Conservation (phyloP, 2,797 vertebrate genomes). For the Naso thynnoides region DNA sequence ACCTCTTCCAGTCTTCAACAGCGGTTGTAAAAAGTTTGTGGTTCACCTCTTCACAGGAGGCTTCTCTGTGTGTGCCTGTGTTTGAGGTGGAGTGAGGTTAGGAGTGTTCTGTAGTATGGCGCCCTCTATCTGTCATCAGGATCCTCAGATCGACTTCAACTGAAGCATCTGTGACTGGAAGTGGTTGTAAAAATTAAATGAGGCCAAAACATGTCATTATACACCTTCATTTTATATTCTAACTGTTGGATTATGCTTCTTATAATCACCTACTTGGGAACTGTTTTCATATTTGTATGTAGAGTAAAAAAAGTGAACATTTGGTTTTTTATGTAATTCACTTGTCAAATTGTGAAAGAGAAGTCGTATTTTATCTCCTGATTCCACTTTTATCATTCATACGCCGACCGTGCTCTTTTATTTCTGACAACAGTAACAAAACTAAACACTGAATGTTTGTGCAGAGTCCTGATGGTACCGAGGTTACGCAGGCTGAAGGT, state of each 20-base stretch:
- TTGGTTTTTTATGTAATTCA: neutral
- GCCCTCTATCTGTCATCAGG: slow-evolving; percentile 56
- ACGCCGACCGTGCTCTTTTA: neutral
- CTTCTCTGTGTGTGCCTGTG: neutral
- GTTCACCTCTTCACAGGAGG: neutral
- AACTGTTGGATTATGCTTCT: neutral
- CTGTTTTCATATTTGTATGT: neutral
- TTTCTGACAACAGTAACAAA: slow-evolving; percentile 1
- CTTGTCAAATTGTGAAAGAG: neutral
- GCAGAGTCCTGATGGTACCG: slow-evolving; percentile 4
- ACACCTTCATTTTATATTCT: neutral
- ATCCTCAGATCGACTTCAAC: neutral
- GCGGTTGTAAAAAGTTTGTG: neutral
- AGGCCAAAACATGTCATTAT: neutral
- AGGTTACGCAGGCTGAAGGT: slow-evolving; percentile 1
- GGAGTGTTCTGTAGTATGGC: slow-evolving; percentile 48
- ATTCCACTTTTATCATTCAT: neutral
- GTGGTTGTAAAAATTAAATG: neutral
- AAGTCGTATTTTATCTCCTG: neutral
- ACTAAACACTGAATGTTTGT: neutral
- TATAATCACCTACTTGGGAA: neutral
- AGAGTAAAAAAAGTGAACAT: neutral
- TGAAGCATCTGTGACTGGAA: neutral
- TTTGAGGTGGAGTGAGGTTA: neutral
- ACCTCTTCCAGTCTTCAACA: neutral